A percentile compares a stretch with the other conserved stretches of the same genome.
Conservation (phyloP, 2,888 invertebrate species). For the Eupeodes latifasciatus region DNA sequence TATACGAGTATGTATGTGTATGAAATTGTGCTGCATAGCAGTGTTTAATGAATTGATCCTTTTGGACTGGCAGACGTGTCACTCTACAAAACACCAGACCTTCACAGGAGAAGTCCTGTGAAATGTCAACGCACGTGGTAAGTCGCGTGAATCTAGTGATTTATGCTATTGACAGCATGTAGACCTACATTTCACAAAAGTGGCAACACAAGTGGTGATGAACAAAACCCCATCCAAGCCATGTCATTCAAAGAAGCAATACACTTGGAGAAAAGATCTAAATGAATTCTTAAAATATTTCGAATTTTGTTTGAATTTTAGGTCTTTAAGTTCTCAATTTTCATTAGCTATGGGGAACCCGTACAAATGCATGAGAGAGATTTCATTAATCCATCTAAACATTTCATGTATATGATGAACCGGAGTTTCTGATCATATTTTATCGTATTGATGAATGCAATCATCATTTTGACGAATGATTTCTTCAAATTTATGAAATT, state of each 20-base stretch:
- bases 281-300: too few relatives aligned
- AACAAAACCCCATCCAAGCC: neutral
- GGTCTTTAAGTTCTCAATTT: too few relatives aligned
- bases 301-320: too few relatives aligned
- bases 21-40: slow-evolving; percentile 3
- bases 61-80: slow-evolving; percentile 63
- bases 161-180: slow-evolving; percentile 70
- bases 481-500: too few relatives aligned
- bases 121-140: slow-evolving; percentile 62
- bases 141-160: slow-evolving; percentile 69
- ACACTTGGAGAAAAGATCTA: neutral
- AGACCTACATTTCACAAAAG: slow-evolving; percentile 71
- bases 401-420: too few relatives aligned
- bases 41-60: slow-evolving; percentile 53
- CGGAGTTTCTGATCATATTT: too few relatives aligned
- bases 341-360: too few relatives aligned
- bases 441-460: too few relatives aligned
- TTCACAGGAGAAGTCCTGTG: slow-evolving; percentile 23
- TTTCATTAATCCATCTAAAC: too few relatives aligned
- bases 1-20: neutral
- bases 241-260: slow-evolving; percentile 28
- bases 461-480: too few relatives aligned
- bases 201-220: slow-evolving; percentile 64
- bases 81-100: neutral
- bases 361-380: too few relatives aligned